Percentiles rank a stretch among this genome's conserved stretches.
phyloP scores from a whole-genome alignment of 2,113 vertebrate genomes.

The Dendrocopos noguchii region DNA sequence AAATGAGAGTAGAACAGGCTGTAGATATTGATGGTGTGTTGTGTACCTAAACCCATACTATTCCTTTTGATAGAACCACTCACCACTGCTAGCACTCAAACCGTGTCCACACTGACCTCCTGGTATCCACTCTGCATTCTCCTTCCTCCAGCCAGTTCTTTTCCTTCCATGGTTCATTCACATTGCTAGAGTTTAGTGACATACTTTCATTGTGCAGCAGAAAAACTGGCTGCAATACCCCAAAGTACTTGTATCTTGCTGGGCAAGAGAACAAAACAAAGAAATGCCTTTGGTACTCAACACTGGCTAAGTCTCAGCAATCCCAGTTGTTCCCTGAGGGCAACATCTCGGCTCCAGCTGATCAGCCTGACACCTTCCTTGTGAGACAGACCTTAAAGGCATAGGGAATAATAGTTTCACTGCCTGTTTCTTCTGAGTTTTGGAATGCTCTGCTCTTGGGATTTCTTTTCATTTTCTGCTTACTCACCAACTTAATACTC shows the following conservation, averaged over 20 bases:
- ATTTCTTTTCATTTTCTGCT: constrained; percentile 23
- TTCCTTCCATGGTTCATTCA: background rate
- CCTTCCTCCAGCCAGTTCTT: background rate
- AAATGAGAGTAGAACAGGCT: background rate
- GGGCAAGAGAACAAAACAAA: background rate
- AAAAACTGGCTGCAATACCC: background rate
- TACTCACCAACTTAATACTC: constrained; percentile 29
- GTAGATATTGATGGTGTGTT: background rate
- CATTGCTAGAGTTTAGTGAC: background rate
- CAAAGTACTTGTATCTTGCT: background rate
- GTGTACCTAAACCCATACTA: background rate
- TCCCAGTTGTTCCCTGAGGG: background rate
- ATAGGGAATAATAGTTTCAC: background rate
- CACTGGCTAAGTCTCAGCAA: background rate
- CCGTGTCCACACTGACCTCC: background rate
- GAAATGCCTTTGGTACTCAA: fast-evolving
- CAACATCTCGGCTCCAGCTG: background rate
- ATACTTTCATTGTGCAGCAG: background rate
- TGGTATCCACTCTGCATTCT: background rate
- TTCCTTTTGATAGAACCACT: background rate
- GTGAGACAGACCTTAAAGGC: background rate
- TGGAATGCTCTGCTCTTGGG: background rate
- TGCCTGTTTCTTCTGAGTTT: background rate
- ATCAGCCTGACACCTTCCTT: background rate
- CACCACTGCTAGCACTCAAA: background rate